Evolutionary conservation across 2,888 invertebrate species (phyloP), one percentile per base, ranked within the genome.

Genomic region (Herminia tarsipennalis): DNA sequence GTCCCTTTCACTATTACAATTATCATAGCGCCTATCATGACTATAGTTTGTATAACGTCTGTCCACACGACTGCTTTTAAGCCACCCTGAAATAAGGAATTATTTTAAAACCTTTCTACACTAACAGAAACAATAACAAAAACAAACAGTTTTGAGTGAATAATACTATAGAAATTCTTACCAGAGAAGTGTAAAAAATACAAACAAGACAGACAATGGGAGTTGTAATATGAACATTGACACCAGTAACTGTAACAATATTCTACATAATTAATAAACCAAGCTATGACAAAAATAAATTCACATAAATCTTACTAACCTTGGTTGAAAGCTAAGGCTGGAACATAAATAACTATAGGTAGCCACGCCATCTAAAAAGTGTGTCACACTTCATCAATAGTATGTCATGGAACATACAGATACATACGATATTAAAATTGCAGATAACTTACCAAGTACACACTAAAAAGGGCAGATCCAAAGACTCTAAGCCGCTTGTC

Each of bases 111-210:
- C 2, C 24, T 6, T 24, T 5, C 3, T 9, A 27, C 3, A 0
- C 2, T 6, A 2, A 34, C 9, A 33, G 12, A 20, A 1, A 5
- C n/a, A 21, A 12, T 5, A 5, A 10, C 8, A 16, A n/a, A 9
- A 1, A 3, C 3, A 27, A 14, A 20, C 17, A 2, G 16, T 12
- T 5, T 12, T 33, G 20, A 50, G 17, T 9, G 0, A 35, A 29
- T 17, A 17, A 22, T 5, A 38, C 10, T 6, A 12, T 5, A n/a
- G n/a, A n/a, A n/a, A n/a, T n/a, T n/a, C 93, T 90, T 84, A 95
- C 95, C 83, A 96, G 92, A 47, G 94, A 94, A 0, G 96, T 96
- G 71, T 96, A 96, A 77, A 96, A 95, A 70, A 95, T 96, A 75
- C 96, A 96, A 16, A 96, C 94, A 9, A 94, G 73, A 55, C 96